Conservation (phyloP, 2,797 vertebrate species). For the Sebastes hubbsi region DNA sequence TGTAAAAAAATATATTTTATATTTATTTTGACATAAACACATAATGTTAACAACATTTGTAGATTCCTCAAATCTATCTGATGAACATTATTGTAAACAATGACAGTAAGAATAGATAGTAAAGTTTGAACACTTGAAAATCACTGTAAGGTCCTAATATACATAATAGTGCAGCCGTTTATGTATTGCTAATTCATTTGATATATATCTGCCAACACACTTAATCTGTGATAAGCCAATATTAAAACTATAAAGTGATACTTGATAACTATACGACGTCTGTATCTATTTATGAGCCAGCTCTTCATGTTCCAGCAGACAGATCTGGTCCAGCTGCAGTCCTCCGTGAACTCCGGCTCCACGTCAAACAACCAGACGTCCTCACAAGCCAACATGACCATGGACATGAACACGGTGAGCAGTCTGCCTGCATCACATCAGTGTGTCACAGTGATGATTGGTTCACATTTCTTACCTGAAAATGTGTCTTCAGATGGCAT, state of each 20-base stretch:
- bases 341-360: constrained; percentile 80
- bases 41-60: not conserved
- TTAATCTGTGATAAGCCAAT: not conserved
- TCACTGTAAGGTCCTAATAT: not conserved
- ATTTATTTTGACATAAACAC: not conserved
- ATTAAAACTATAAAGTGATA: not conserved
- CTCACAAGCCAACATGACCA: constrained; percentile 83
- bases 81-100: not conserved
- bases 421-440: not conserved
- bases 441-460: not conserved
- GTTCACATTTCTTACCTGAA: not conserved
- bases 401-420: constrained; percentile 91
- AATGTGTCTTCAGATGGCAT: not conserved
- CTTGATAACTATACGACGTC: not conserved
- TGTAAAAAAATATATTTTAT: not conserved
- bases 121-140: not conserved
- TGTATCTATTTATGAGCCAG: not conserved
- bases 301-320: constrained; percentile 45
- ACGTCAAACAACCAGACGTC: constrained; percentile 84
- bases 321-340: constrained; percentile 84
- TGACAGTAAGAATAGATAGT: not conserved
- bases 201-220: not conserved
- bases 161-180: not conserved
- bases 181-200: not conserved
- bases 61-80: not conserved